Base-by-base conservation (phyloP, 2,113 vertebrate genomes). In the Lepus europaeus region DNA sequence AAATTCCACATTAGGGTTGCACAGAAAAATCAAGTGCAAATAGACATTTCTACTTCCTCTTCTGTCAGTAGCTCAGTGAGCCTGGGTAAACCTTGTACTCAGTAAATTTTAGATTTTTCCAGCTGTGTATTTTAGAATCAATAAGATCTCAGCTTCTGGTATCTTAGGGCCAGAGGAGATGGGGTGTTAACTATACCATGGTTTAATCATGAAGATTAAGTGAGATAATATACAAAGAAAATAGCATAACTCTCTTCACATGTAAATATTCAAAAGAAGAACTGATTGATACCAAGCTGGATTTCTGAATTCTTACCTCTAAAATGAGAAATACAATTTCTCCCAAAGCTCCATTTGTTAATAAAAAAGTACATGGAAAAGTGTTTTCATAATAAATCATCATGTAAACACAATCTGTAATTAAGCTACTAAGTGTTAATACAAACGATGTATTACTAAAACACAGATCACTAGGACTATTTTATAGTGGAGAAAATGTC, bases 271-370 rank as follows among this genome's bases (percentile, higher is more conserved):
- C 59, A 51, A 83, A 95, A 86, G 89, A 69, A 85, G 66, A n/a
- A 63, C 9, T 89, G 83, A 70, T 80, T 63, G 74, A 27, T 66
- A 68, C 27, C 51, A 76, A 89, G 29, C 11, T 79, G 33, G 74
- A 25, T n/a, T 66, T 83, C 33, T 36, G n/a, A 93, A 89, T 84
- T 92, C 64, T 82, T 84, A 22, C 56, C 31, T 90, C 81, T 86
- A 76, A 94, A 86, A 69, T 39, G 19, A 94, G 86, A 83, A 95
- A 83, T 19, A 66, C 3, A 94, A 87, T 80, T 89, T 96, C 39
- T 92, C 31, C 77, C 70, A 81, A 76, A 88, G 45, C 4, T 92
- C 89, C 49, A 80, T 61, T 74, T 83, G 5, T n/a, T 66, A 17
- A 87, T 78, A 49, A 83, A 27, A 92, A 61, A 87, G 22, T 33